Base-by-base conservation (phyloP, 2,888 invertebrate genomes). In the Cheilosia urbana region DNA sequence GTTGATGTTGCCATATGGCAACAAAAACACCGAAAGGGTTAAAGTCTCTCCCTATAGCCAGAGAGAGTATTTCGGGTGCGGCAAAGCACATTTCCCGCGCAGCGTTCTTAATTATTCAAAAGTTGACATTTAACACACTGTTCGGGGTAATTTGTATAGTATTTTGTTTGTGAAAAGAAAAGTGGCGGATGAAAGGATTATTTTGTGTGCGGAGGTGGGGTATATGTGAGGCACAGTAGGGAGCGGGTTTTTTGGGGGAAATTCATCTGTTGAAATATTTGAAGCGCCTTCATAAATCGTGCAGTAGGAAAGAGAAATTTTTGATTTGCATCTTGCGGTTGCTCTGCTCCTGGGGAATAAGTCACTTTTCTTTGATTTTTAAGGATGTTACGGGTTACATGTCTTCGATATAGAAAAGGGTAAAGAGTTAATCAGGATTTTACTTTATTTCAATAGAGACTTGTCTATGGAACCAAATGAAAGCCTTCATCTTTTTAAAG, bases 91-190 rank as follows among this genome's bases (percentile, higher is more conserved):
- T 68, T 57, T 60, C 21, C 34, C 17, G 49, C 21, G 51, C 42
- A 37, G 55, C 66, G 58, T 53, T 58, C 69, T 60, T 75, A 65
- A 75, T 75, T 80, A 75, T 79, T 84, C 53, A 47, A 19, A 13
- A 42, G 65, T 58, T 60, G 84, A 84, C 75, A 79, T 60, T 75
- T 75, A 80, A 80, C 84, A 80, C 75, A 75, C 80, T 71, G 75
- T 75, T 69, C 69, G 21, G 60, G 53, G 73, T 84, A 79, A 80
- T 84, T 84, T 84, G 79, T 84, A 30, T 30, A 17, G 63, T 34
- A 57, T 49, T 65, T 58, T 57, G 55, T 58, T 71, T 71, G 78
- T 71, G 51, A 55, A 77, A 53, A 24, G 62, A 27, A 37, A 49
- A 19, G 15, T 58, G 51, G n/a, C 27, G 27, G 42, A 21, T 47